Percentiles rank a stretch among this genome's conserved stretches.
Evolutionary conservation across 2,888 invertebrate species (phyloP).

Genomic region (Drosophila demipolita): DNA sequence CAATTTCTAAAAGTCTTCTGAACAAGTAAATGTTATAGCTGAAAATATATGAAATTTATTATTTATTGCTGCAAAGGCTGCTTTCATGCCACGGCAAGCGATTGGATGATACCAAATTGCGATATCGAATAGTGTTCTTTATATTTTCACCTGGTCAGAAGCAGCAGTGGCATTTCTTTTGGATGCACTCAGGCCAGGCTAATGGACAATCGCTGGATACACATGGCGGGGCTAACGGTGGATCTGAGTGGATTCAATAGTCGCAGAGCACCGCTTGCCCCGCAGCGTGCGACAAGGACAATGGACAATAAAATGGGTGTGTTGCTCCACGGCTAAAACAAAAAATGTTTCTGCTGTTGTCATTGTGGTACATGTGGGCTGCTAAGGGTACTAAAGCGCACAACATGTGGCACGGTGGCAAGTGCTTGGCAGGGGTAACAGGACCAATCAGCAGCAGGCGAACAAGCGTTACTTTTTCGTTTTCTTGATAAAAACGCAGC

Average conservation of each 20-base stretch:
- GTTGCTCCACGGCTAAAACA: slow-evolving; percentile 74
- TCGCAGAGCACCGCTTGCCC: background rate
- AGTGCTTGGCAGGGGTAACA: slow-evolving; percentile 15
- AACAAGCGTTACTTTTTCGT: slow-evolving; percentile 74
- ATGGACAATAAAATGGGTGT: slow-evolving; percentile 79
- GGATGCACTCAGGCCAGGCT: slow-evolving; percentile 2
- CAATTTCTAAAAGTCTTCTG: no score
- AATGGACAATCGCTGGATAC: slow-evolving; percentile 35
- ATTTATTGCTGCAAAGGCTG: background rate
- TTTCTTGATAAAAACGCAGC: slow-evolving; percentile 73
- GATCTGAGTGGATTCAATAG: slow-evolving; percentile 15
- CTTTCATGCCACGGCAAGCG: background rate
- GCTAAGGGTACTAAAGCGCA: slow-evolving; percentile 21
- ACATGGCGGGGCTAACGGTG: slow-evolving; percentile 3
- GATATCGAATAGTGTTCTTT: slow-evolving; percentile 4
- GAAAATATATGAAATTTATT: background rate
- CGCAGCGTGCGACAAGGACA: slow-evolving; percentile 32
- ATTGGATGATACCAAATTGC: background rate
- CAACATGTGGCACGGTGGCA: background rate
- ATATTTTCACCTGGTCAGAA: slow-evolving; percentile 5
- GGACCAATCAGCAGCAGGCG: slow-evolving; percentile 76
- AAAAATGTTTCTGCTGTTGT: slow-evolving; percentile 59
- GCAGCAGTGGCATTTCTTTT: background rate
- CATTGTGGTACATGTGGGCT: slow-evolving; percentile 31
- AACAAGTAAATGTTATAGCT: background rate